phyloP scores from a whole-genome alignment of 2,797 vertebrate species.

The Clarias platycephalus region DNA sequence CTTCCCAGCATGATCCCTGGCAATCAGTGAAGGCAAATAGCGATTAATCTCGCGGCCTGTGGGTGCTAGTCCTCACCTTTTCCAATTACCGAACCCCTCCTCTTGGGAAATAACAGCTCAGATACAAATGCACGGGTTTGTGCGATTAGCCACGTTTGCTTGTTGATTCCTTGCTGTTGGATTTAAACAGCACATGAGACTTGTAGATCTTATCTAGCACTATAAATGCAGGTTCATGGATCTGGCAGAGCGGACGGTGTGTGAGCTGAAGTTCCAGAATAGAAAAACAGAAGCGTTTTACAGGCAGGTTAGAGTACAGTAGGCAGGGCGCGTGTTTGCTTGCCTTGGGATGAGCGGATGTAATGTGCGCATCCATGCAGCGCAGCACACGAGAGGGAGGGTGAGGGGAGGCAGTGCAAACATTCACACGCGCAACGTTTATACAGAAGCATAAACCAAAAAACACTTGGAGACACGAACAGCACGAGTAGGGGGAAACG shows the following conservation, averaged over 20 bases:
- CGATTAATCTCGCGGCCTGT: conserved; percentile 37
- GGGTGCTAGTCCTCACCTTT: conserved; percentile 5
- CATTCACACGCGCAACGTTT: conserved; percentile 34
- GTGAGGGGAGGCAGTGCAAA: conserved; percentile 1
- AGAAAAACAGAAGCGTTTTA: neutral
- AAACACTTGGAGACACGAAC: neutral
- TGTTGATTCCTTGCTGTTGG: neutral
- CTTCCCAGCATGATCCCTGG: conserved; percentile 15
- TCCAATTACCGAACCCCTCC: conserved; percentile 11
- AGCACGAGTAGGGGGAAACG: neutral
- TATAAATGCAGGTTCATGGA: neutral
- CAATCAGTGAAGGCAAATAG: conserved; percentile 35
- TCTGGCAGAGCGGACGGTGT: too few relatives aligned
- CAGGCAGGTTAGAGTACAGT: neutral
- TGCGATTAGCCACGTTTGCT: neutral
- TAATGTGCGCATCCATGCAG: conserved; percentile 37
- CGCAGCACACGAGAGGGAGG: conserved; percentile 37
- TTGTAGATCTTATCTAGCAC: neutral
- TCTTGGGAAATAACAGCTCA: conserved; percentile 12
- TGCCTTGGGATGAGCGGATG: conserved; percentile 6
- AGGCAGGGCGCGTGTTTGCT: neutral
- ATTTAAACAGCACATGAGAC: neutral
- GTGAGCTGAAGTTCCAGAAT: neutral
- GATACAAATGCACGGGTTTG: neutral
- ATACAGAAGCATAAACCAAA: conserved; percentile 32